Conservation (phyloP, 2,888 invertebrate genomes). For the Ptycholaimellus sp. region DNA sequence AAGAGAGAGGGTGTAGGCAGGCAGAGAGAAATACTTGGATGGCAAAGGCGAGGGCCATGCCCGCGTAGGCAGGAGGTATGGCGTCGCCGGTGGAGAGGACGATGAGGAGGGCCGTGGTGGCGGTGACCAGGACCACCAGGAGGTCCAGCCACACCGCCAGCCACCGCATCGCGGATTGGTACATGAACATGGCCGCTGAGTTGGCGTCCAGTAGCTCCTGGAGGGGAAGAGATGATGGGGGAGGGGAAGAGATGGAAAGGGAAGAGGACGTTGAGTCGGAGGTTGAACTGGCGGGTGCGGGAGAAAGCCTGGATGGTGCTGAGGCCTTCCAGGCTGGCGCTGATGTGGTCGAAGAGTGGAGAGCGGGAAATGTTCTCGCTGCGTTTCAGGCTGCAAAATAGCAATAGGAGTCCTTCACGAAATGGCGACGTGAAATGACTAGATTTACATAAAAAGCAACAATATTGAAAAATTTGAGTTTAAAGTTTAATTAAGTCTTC, state of each 20-base stretch:
- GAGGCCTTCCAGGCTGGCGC: constrained; percentile 38
- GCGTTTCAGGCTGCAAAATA: constrained; percentile 29
- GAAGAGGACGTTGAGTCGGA: neutral
- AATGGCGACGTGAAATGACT: neutral
- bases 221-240: neutral
- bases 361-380: constrained; percentile 37
- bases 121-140: constrained; percentile 27
- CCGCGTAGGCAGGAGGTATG: constrained; percentile 36
- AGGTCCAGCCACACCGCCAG: constrained; percentile 28
- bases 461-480: neutral
- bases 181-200: constrained; percentile 22
- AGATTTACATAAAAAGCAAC: neutral
- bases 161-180: constrained; percentile 28
- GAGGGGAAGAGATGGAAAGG: constrained; percentile 1
- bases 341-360: constrained; percentile 38
- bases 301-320: constrained; percentile 38
- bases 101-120: constrained; percentile 32
- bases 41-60: constrained; percentile 39
- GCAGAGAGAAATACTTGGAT: constrained; percentile 28
- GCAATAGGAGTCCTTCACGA: neutral
- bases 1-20: neutral
- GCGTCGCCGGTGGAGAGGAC: constrained; percentile 29
- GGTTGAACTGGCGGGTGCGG: constrained; percentile 11
- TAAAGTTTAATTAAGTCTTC: neutral
- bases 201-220: neutral